A percentile compares a stretch with the other conserved stretches of the same genome.
Conservation (phyloP, 30 jellyfish, hydroid and myxozoan species). For the Turritopsis rubra region DNA sequence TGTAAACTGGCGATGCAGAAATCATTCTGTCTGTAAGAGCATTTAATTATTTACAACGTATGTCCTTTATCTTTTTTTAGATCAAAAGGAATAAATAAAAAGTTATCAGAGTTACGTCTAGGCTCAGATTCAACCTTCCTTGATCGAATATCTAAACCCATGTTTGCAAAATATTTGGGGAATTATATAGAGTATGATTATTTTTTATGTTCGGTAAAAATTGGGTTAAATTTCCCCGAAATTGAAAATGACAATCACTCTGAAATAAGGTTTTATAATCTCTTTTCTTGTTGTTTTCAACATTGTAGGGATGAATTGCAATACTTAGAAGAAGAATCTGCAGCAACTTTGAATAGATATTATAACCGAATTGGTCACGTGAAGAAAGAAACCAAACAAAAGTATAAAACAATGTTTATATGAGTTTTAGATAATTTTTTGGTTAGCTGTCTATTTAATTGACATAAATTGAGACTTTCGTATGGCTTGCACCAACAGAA, state of each 20-base stretch:
- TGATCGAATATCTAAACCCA: conserved; percentile 72
- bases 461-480: too few species aligned
- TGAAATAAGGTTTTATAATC: not conserved
- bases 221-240: not conserved
- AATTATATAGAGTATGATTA: conserved; percentile 59
- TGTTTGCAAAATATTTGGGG: conserved; percentile 54
- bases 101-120: conserved; percentile 64
- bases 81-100: conserved; percentile 67
- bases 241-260: not conserved
- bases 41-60: too few species aligned
- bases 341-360: conserved; percentile 59
- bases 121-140: conserved; percentile 95
- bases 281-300: conserved; percentile 6
- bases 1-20: too few species aligned
- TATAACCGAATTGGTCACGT: conserved; percentile 80
- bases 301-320: conserved; percentile 68
- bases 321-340: conserved; percentile 68
- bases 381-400: conserved; percentile 53
- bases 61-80: too few species aligned
- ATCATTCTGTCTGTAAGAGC: too few species aligned
- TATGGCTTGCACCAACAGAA: too few species aligned
- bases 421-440: too few species aligned
- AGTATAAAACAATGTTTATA: too few species aligned
- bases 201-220: not conserved
- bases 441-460: too few species aligned